Base-by-base conservation (phyloP, 2,797 vertebrate genomes). In the Helarctos malayanus region DNA sequence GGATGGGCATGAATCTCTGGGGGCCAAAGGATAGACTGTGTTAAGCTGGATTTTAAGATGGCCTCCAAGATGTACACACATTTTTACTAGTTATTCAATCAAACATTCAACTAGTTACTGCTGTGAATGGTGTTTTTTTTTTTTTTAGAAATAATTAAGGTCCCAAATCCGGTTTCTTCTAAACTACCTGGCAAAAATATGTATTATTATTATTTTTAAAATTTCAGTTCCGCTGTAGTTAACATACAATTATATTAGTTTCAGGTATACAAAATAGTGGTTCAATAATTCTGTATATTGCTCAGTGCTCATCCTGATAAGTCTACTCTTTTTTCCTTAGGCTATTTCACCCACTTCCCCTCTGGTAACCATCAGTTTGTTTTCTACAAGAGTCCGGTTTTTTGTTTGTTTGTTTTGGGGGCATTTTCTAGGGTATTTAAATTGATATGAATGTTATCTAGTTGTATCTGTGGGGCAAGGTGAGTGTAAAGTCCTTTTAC, bases 21-120 rank as follows among this genome's bases (percentile, higher is more conserved):
- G 15, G 27, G 3, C 12, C 15, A 52, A 19, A 92, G 25, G 4
- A 49, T 2, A 65, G 25, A 90, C 21, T 83, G 14, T 52, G 12
- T 87, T 32, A 81, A 16, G 14, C 21, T 85, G 47, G 83, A 78
- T 93, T 93, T 93, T 91, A 93, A 68, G n/a, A 63, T 35, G 5
- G 6, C 3, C 1, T 21, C 47, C 3, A 29, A 59, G 23, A 38
- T 45, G 2, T 76, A 27, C 5, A 65, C 6, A 23, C 19, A 52
- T 16, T 7, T 93, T 93, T 75, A 63, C 16, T 21, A 49, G 19
- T 69, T 87, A 38, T 49, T 52, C 14, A 63, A 52, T 52, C 11
- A 57, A 63, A 63, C 3, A 57, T 4, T 73, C 16, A 73, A 41
- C 38, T 95, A 63, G 13, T 29, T 88, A 81, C 21, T 90, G 3